These are phyloP conservation scores for Tinamus major DNA, from an alignment of 2,797 vertebrate species.

Conservation along the genomic window DNA sequence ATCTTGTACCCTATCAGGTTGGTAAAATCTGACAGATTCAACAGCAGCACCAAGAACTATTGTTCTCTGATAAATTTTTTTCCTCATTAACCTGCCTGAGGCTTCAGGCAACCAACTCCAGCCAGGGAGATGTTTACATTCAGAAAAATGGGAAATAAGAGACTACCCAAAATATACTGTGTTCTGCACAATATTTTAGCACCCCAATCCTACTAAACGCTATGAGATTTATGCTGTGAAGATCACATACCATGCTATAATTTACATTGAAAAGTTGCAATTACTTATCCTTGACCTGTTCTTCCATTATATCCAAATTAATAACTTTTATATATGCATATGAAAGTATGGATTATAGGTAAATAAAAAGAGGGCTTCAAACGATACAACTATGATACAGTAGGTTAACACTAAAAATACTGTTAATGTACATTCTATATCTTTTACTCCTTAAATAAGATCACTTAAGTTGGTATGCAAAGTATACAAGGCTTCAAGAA, in stretches of 20 bases:
- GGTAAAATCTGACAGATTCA: not conserved
- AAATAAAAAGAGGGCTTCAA: not conserved
- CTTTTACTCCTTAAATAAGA: constrained; percentile 38
- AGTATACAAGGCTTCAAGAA: constrained; percentile 43
- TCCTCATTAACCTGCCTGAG: not conserved
- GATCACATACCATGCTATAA: constrained; percentile 39
- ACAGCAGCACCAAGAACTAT: not conserved
- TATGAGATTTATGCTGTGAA: constrained; percentile 56
- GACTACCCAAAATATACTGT: not conserved
- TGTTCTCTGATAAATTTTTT: not conserved
- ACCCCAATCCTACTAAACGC: constrained; percentile 42
- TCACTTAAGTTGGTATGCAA: constrained; percentile 29
- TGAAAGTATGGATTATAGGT: not conserved
- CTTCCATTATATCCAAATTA: constrained; percentile 53
- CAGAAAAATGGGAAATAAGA: constrained; percentile 39
- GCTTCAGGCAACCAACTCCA: not conserved
- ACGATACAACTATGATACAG: not conserved
- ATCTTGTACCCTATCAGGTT: not conserved
- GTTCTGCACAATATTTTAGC: constrained; percentile 40
- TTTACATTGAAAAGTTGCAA: constrained; percentile 48
- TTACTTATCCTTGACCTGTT: constrained; percentile 46
- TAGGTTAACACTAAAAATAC: constrained; percentile 14
- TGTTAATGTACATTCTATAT: not conserved
- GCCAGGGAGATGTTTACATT: constrained; percentile 26
- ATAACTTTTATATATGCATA: not conserved